Evolutionary conservation across 2,113 vertebrate species (phyloP), one percentile per base, ranked within the genome.

Genomic region (Actenoides hombroni): DNA sequence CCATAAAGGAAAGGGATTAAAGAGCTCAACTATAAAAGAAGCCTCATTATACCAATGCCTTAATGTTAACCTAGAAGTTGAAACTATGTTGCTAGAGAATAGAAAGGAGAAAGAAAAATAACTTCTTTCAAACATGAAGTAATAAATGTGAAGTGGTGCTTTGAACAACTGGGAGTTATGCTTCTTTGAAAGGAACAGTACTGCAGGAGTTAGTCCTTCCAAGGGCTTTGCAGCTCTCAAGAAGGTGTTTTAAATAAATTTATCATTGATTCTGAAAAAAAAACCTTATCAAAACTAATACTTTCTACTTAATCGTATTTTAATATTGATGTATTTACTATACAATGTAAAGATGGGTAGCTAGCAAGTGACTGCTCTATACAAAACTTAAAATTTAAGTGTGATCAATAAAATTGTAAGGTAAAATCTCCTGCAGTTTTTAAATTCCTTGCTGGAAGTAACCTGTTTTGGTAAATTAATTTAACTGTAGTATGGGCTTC

Each of bases 1-100:
- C 21, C 70, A 94, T 76, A 71, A 94, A 86, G 49, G 37, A 95
- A 95, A 90, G 63, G 51, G 80, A 93, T 94, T 92, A 94, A 87
- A 91, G 46, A 89, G 67, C 49, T 93, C 64, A 79, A 40, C 37
- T 94, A 46, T 60, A 77, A 92, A 95, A 85, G 69, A 75, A 87
- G 35, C 23, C 19, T 95, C 48, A 83, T 92, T 80, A 88, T 79
- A 65, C 33, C 24, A 83, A 91, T 16, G 14, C 61, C n/a, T 76
- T 75, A 89, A 85, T 57, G 29, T 69, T 80, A 95, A 56, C 46
- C 33, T 94, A 87, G 35, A 95, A 91, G 4, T 73, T 94, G 49
- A 90, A 88, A 93, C 21, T 79, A 37, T 2, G 3, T 57, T 85
- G 37, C 1, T 9, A 89, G 40, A 83, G 63, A 75, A 92, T 4